Evolutionary conservation across 2,797 vertebrate species (phyloP).

Genomic region (Lepus townsendii): DNA sequence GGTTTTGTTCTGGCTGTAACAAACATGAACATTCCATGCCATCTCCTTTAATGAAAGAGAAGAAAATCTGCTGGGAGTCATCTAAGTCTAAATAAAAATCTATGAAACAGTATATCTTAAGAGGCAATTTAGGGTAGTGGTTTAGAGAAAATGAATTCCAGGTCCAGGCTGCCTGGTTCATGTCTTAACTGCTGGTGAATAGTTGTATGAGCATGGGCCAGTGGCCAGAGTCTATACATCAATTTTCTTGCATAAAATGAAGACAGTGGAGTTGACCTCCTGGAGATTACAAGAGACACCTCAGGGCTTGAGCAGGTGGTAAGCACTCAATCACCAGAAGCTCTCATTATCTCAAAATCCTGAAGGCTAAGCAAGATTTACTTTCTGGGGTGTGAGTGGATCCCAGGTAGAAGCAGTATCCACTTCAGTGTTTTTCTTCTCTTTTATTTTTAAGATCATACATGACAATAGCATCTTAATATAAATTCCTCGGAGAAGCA

Average conservation of each 20-base stretch:
- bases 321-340: not conserved
- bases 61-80: not conserved
- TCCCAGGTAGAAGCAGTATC: not conserved
- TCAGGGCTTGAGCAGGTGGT: not conserved
- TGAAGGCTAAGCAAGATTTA: not conserved
- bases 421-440: not conserved
- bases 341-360: conserved; percentile 5
- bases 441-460: not conserved
- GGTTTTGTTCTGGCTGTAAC: not conserved
- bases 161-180: not conserved
- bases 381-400: not conserved
- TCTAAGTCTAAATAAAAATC: not conserved
- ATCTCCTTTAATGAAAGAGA: not conserved
- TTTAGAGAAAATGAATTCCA: not conserved
- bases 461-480: not conserved
- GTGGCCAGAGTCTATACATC: not conserved
- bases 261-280: not conserved
- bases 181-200: not conserved
- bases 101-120: not conserved
- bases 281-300: not conserved
- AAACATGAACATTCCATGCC: not conserved
- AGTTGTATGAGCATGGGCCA: not conserved
- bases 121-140: not conserved
- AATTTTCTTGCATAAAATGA: not conserved
- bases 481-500: not conserved